Base-by-base conservation (phyloP, 2,888 invertebrate species). In the Troides helena region DNA sequence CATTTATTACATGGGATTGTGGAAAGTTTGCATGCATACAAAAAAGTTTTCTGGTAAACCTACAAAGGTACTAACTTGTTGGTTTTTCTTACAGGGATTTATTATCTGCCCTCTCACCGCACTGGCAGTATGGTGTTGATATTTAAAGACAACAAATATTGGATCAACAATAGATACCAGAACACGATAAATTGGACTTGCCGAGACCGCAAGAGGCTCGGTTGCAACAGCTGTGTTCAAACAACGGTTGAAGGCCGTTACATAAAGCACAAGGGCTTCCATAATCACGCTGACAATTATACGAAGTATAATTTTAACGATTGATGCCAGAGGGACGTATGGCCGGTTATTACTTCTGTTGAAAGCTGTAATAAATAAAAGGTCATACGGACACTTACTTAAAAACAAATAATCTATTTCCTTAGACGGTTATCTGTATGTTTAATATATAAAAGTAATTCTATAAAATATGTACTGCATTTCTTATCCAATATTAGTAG, bases 151-250 rank as follows among this genome's bases (percentile, higher is more conserved):
- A 92, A 92, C 80, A 92, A 92, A 75, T 92, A 88, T 72, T 92
- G 92, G 92, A 90, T 92, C 75, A 92, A 92, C 78, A 92, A 92
- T 67, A 82, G 92, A 14, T 92, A 92, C 68, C 92, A 91, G 78
- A 92, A 92, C 74, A 92, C 92, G 0, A 92, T 92, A 30, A 92
- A 92, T 69, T 92, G 92, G 92, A 92, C 92, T 0, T 92, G 92
- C 75, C 80, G 90, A 69, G 92, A 92, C 67, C 80, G 92, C 23
- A 92, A 92, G 72, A 78, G 90, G 0, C 76, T 91, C 0, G 92
- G 92, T 0, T 92, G 92, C 78, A 89, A 83, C 79, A 90, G 91
- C 77, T 92, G 92, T 65, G 84, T 92, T 0, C 92, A 92, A 72
- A 92, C 92, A 0, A 89, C 91, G 0, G 82, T 88, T 0, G 92